These are phyloP conservation scores for Gastracanthus pulcherrimus DNA, from an alignment of 2,888 invertebrate genomes.

Conservation along the genomic window DNA sequence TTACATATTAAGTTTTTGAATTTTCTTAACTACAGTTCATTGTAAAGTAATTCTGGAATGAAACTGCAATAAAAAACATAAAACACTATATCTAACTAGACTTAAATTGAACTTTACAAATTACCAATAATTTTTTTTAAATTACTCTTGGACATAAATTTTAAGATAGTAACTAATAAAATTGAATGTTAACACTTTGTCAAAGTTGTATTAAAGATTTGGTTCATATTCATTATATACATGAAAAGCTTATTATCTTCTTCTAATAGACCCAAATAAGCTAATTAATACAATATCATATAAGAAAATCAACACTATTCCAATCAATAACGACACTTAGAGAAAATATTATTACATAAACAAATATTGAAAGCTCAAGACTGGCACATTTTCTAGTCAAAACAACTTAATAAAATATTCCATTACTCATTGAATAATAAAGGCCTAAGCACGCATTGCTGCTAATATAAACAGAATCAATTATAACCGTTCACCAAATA, in stretches of 20 bases:
- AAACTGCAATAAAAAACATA: background rate
- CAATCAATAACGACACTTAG: background rate
- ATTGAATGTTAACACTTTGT: too few species aligned
- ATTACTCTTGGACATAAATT: too few species aligned
- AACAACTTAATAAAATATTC: conserved; percentile 27
- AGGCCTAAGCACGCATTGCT: background rate
- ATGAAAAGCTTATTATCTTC: background rate
- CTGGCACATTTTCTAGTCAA: background rate
- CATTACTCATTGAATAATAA: conserved; percentile 11
- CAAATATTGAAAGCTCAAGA: background rate
- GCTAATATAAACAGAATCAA: too few species aligned
- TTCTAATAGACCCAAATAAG: background rate
- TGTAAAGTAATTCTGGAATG: background rate
- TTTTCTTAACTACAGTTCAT: background rate
- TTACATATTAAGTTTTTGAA: background rate
- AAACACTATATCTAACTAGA: background rate
- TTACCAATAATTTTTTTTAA: background rate
- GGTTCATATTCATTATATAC: background rate
- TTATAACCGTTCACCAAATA: too few species aligned
- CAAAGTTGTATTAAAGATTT: too few species aligned
- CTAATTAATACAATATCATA: background rate
- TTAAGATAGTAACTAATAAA: too few species aligned
- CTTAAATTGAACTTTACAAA: background rate
- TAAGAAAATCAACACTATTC: background rate
- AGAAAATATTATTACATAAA: background rate